Conservation (phyloP, 2,888 invertebrate species). For the Clostera curtula region DNA sequence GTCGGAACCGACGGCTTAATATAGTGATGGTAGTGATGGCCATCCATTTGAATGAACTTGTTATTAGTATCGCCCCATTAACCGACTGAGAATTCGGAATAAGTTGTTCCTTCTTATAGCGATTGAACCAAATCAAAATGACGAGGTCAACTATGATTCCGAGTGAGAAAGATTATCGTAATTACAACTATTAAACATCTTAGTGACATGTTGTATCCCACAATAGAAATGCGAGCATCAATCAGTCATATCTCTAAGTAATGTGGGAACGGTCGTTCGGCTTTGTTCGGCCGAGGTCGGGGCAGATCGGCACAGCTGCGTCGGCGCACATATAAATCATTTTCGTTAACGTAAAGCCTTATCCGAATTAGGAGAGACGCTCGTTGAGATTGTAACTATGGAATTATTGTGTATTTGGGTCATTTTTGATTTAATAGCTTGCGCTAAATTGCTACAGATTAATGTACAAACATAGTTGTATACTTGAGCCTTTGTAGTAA, state of each 20-base stretch:
- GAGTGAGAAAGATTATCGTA: slow-evolving; percentile 11
- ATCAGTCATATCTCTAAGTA: slow-evolving; percentile 60
- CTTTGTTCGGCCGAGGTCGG: slow-evolving; percentile 30
- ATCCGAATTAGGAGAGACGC: slow-evolving; percentile 45
- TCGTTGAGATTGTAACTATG: slow-evolving; percentile 37
- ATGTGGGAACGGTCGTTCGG: slow-evolving; percentile 51
- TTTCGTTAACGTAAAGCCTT: slow-evolving; percentile 39
- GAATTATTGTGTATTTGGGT: slow-evolving; percentile 12
- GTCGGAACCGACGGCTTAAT: no score
- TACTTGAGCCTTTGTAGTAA: no score
- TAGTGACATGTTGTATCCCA: slow-evolving; percentile 22
- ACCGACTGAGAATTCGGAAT: no score
- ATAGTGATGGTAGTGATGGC: no score
- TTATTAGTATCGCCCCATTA: no score
- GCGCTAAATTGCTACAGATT: no score
- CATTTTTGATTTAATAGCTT: neutral
- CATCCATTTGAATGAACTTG: no score
- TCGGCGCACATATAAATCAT: slow-evolving; percentile 53
- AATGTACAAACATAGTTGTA: no score
- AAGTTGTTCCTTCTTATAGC: no score
- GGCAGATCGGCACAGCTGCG: slow-evolving; percentile 38
- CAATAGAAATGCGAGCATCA: slow-evolving; percentile 34
- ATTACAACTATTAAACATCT: slow-evolving; percentile 12
- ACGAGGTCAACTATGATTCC: slow-evolving; percentile 8
- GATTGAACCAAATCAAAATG: no score